These are phyloP conservation scores for Dysidea cf. avara DNA, from an alignment of 37 sponge, comb jelly and placozoan genomes.

Conservation along the genomic window DNA sequence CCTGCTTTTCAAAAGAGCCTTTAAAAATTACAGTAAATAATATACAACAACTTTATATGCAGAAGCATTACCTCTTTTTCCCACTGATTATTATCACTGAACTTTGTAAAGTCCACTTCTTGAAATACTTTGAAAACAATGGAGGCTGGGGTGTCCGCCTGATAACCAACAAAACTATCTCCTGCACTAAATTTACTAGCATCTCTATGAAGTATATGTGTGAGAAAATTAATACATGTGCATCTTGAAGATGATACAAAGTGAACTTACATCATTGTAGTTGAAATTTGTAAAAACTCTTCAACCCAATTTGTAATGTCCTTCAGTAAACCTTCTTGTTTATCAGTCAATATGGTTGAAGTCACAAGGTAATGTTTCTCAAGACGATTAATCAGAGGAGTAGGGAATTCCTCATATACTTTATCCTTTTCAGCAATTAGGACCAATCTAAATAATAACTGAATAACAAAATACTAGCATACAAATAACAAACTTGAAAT, in stretches of 20 bases:
- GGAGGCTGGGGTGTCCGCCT: slow-evolving; percentile 82
- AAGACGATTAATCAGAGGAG: slow-evolving; percentile 74
- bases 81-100: too few relatives aligned
- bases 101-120: too few relatives aligned
- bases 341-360: slow-evolving; percentile 20
- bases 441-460: slow-evolving; percentile 41
- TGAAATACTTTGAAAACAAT: slow-evolving; percentile 75
- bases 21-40: too few relatives aligned
- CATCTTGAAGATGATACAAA: too few relatives aligned
- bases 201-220: slow-evolving; percentile 1
- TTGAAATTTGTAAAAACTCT: slow-evolving; percentile 6
- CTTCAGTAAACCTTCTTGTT: background rate
- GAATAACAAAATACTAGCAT: too few relatives aligned
- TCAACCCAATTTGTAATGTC: slow-evolving; percentile 3
- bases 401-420: slow-evolving; percentile 71
- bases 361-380: slow-evolving; percentile 71
- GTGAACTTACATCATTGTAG: slow-evolving; percentile 21
- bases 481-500: slow-evolving; percentile 26
- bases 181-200: slow-evolving; percentile 21
- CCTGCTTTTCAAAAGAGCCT: background rate
- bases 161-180: slow-evolving; percentile 90
- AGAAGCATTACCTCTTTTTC: too few relatives aligned
- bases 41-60: too few relatives aligned
- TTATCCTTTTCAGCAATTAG: slow-evolving; percentile 56
- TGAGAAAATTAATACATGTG: slow-evolving; percentile 3